Evolutionary conservation across 2,797 vertebrate genomes (phyloP), one percentile per base, ranked within the genome.

Genomic region (Zenarchopterus dispar): DNA sequence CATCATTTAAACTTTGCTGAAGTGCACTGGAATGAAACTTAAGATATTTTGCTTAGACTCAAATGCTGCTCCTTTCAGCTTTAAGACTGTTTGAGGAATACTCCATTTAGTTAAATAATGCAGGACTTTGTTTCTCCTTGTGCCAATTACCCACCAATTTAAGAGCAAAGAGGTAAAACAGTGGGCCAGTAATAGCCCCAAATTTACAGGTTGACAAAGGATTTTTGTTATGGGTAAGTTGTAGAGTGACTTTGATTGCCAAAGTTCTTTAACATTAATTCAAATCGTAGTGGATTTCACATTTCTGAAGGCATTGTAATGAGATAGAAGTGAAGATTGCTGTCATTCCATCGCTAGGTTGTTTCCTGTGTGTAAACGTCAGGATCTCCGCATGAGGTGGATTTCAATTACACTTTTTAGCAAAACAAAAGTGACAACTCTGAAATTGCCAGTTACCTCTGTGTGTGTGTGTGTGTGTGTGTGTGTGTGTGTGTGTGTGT

Each of bases 101-200:
- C 36, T 10, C 19, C 61, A 24, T 31, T 67, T 22, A n/a, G 16
- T 52, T 56, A 42, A 24, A 18, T 22, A 9, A 10, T 53, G 43
- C 26, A 11, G 13, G 53, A 68, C 33, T 56, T 21, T 5, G 17
- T 50, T 22, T 36, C 26, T 11, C 33, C 56, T 60, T 51, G 26
- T 52, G 31, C 53, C 64, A 77, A 73, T 76, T 70, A 67, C 67
- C 23, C 39, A 60, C 53, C 18, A 54, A 39, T 60, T 64, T 60
- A 42, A 66, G 41, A 33, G 56, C 19, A 41, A 11, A 5, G 22
- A 17, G 50, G 22, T 61, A 51, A 8, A 61, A 67, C 60, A 69
- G 51, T 61, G 22, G 21, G 15, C 15, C 15, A 45, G 5, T 24
- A 24, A 24, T 24, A 24, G 24, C 5, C 2, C 2, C 24, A 47